Percentiles rank a stretch among this genome's conserved stretches.
phyloP scores from a whole-genome alignment of 1,140 invertebrate genomes.

The Diorhabda carinulata region DNA sequence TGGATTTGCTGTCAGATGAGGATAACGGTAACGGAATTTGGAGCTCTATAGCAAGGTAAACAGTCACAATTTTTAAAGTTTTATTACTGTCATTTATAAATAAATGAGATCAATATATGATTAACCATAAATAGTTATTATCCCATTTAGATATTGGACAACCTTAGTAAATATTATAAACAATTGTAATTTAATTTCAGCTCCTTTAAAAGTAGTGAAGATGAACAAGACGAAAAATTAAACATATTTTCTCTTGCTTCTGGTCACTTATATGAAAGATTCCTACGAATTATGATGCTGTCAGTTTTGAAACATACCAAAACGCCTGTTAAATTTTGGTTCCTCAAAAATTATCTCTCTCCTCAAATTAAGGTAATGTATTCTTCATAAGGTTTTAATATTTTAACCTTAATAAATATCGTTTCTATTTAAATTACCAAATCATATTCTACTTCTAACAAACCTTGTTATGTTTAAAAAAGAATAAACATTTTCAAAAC shows the following conservation, averaged over 20 bases:
- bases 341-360: constrained; percentile 98
- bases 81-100: not conserved
- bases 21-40: constrained; percentile 70
- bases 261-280: constrained; percentile 97
- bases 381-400: too few relatives aligned
- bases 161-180: too few relatives aligned
- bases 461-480: too few relatives aligned
- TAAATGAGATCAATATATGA: too few relatives aligned
- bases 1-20: constrained; percentile 82
- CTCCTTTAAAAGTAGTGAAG: constrained; percentile 66
- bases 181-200: constrained; percentile 46
- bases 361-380: constrained; percentile 82
- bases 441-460: too few relatives aligned
- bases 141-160: too few relatives aligned
- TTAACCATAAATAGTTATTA: too few relatives aligned
- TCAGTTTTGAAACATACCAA: constrained; percentile 95
- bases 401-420: not conserved
- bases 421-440: not conserved
- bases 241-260: constrained; percentile 99
- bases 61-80: not conserved
- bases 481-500: constrained; percentile 5
- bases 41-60: constrained; percentile 88
- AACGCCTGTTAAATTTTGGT: constrained; percentile 99
- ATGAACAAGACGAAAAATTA: constrained; percentile 78
- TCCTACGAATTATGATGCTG: constrained; percentile 97